phyloP scores from a whole-genome alignment of 2,888 invertebrate species.

The Atherix ibis region DNA sequence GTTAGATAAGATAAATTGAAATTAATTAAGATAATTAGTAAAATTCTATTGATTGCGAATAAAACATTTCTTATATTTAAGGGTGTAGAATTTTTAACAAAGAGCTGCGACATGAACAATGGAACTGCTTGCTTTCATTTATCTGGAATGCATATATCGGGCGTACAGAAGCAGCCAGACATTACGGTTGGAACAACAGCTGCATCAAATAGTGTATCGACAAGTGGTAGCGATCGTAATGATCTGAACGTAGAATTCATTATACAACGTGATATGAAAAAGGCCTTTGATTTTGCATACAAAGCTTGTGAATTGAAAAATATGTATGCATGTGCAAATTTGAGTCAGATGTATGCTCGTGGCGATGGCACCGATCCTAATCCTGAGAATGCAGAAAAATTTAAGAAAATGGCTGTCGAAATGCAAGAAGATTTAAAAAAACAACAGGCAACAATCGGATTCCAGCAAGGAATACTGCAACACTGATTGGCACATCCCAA shows the following conservation, averaged over 20 bases:
- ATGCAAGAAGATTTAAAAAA: slow-evolving; percentile 50
- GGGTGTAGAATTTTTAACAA: slow-evolving; percentile 44
- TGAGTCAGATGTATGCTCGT: slow-evolving; percentile 70
- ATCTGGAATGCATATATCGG: slow-evolving; percentile 61
- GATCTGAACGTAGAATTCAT: slow-evolving; percentile 40
- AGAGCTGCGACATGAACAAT: slow-evolving; percentile 42
- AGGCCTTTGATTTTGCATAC: slow-evolving; percentile 61
- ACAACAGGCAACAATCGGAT: slow-evolving; percentile 34
- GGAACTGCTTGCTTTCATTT: slow-evolving; percentile 65
- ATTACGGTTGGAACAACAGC: slow-evolving; percentile 23
- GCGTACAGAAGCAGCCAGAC: slow-evolving; percentile 44
- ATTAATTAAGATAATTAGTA: background rate
- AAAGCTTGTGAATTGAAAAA: slow-evolving; percentile 74
- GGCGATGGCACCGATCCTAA: slow-evolving; percentile 72
- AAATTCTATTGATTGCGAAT: slow-evolving; percentile 4
- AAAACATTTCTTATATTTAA: slow-evolving; percentile 13
- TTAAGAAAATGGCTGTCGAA: slow-evolving; percentile 51
- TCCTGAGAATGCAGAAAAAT: slow-evolving; percentile 51
- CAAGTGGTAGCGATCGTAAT: too few species aligned
- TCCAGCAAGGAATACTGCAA: slow-evolving; percentile 37
- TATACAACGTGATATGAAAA: slow-evolving; percentile 49
- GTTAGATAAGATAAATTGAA: slow-evolving; percentile 29
- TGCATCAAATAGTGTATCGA: slow-evolving; percentile 4
- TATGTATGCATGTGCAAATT: slow-evolving; percentile 77
- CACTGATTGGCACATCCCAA: too few species aligned